Percentiles rank a stretch among this genome's conserved stretches.
These are phyloP conservation scores for Festucalex cinctus DNA, from an alignment of 2,113 vertebrate species.

Conservation along the genomic window DNA sequence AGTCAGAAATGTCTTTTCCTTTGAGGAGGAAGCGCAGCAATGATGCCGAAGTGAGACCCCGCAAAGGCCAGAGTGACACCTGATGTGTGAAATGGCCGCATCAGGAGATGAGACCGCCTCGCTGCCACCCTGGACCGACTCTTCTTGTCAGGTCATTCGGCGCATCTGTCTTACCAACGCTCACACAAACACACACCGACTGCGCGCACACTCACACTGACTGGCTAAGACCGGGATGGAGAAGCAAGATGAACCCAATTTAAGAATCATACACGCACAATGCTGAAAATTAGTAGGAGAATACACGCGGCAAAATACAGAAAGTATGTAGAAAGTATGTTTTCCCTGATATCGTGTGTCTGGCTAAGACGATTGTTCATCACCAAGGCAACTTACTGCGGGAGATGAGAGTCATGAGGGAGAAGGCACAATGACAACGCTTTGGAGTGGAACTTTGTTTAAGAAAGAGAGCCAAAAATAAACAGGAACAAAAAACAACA, in stretches of 20 bases:
- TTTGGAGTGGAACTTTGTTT: conserved; percentile 30
- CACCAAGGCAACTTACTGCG: conserved; percentile 66
- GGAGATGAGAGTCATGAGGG: conserved; percentile 55
- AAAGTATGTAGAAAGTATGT: too few relatives aligned
- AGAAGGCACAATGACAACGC: conserved; percentile 47
- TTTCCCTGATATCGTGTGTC: conserved; percentile 76
- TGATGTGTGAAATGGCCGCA: conserved; percentile 46
- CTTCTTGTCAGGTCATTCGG: conserved; percentile 67
- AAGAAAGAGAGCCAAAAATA: conserved; percentile 39
- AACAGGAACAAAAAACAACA: conserved; percentile 36
- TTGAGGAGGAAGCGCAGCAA: conserved; percentile 10
- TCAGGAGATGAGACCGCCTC: conserved; percentile 55
- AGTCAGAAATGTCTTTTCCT: conserved; percentile 8
- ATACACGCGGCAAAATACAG: conserved; percentile 61
- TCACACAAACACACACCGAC: conserved; percentile 21
- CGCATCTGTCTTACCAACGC: conserved; percentile 13
- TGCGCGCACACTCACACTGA: conserved; percentile 24
- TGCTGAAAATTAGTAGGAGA: conserved; percentile 21
- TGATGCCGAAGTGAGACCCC: conserved; percentile 30
- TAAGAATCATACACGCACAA: conserved; percentile 26
- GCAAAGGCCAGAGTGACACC: conserved; percentile 50
- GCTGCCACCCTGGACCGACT: conserved; percentile 46
- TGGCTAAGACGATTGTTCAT: conserved; percentile 77
- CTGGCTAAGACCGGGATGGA: neutral
- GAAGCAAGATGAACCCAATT: conserved; percentile 11